Evolutionary conservation across 2,797 vertebrate species (phyloP), one percentile per base, ranked within the genome.

Genomic region (Bufotes viridis): DNA sequence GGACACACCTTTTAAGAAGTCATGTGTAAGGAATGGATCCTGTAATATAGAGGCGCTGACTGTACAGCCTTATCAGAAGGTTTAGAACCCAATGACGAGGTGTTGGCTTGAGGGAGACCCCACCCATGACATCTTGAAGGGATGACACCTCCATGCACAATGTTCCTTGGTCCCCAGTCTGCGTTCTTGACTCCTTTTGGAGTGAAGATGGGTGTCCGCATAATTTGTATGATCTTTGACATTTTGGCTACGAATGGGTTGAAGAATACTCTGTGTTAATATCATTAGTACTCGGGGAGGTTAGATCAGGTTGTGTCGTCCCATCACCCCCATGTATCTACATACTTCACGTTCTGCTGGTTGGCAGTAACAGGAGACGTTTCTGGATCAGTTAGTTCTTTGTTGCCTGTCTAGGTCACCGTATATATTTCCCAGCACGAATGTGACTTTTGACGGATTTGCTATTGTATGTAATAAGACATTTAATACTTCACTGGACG

Each of bases 321-420:
- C 49, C 74, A 7, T 55, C 51, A 8, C 75, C 75, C 49, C 22
- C n/a, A 78, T 78, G 75, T 53, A 24, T 55, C 75, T 24, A 14
- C 75, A 24, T 78, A 0, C 42, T 42, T 24, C 55, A 24, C 22
- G 0, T 63, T 60, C 42, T 65, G 79, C 79, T 42, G 69, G 18
- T 60, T 84, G 70, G 70, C 82, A 60, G 70, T 67, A 75, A 58
- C 82, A 20, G 57, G 53, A 72, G 67, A 84, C 10, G 51, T 69
- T 84, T 84, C 57, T 78, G 60, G 58, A 78, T 60, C 57, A 76
- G n/a, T 85, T 78, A 22, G 75, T 75, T 85, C 81, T 82, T 69
- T 82, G 83, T 65, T 42, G 57, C 72, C 20, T 42, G 72, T 51
- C 74, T 51, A 13, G 83, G 72, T 76, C 72, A 53, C 57, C 42